These are phyloP conservation scores for Tenthredo livida DNA, from an alignment of 2,888 invertebrate genomes.

Conservation along the genomic window DNA sequence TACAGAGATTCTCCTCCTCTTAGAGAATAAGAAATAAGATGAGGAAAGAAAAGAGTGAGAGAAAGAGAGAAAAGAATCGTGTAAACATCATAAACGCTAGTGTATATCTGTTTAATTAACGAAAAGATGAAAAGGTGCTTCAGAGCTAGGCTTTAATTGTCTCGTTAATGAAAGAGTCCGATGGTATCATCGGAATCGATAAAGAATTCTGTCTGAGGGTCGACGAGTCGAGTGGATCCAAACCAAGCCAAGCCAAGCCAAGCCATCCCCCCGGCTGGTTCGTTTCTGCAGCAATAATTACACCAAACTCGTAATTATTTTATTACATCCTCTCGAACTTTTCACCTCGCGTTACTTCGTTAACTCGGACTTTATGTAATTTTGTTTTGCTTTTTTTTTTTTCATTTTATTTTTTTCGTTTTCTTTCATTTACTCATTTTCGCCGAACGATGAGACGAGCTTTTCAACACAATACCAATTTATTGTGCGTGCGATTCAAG, in stretches of 20 bases:
- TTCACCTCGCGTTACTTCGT: constrained; percentile 32
- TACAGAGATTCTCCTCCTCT: neutral
- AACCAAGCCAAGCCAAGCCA: neutral
- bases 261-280: neutral
- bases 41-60: neutral
- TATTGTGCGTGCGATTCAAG: constrained; percentile 63
- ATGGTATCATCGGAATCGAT: constrained; percentile 3
- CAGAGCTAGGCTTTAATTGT: constrained; percentile 12
- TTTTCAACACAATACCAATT: neutral
- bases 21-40: neutral
- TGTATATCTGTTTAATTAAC: neutral
- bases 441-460: neutral
- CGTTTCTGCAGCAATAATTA: constrained; percentile 5
- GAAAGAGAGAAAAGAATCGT: neutral
- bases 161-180: constrained; percentile 11
- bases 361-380: neutral
- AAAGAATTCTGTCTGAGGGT: constrained; percentile 10
- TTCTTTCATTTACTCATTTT: neutral
- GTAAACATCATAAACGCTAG: neutral
- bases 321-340: constrained; percentile 26
- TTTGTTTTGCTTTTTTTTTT: neutral
- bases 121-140: constrained; percentile 7
- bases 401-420: neutral
- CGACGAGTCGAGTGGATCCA: neutral
- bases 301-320: constrained; percentile 11